phyloP scores from a whole-genome alignment of 2,888 invertebrate species.

The Sinopyrophorus schimmeli region DNA sequence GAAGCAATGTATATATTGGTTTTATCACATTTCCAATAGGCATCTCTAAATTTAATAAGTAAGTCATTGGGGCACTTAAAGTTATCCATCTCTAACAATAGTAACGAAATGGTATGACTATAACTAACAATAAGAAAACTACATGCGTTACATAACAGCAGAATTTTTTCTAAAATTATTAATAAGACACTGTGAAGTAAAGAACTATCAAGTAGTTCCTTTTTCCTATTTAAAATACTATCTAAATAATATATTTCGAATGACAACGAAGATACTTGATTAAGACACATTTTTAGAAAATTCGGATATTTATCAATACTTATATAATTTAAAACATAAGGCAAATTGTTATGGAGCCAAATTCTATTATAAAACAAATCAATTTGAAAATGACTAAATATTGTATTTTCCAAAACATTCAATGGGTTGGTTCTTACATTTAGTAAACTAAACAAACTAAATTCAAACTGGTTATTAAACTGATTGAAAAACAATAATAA shows the following conservation, averaged over 20 bases:
- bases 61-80: neutral
- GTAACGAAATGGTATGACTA: constrained; percentile 12
- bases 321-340: constrained; percentile 33
- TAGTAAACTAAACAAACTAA: constrained; percentile 36
- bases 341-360: constrained; percentile 40
- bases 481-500: constrained; percentile 22
- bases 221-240: constrained; percentile 3
- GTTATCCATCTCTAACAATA: constrained; percentile 6
- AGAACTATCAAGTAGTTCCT: constrained; percentile 4
- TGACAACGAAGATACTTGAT: constrained; percentile 24
- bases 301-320: constrained; percentile 17
- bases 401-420: constrained; percentile 20
- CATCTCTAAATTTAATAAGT: constrained; percentile 3
- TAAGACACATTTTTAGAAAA: constrained; percentile 28
- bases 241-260: constrained; percentile 26
- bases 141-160: constrained; percentile 9
- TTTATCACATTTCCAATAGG: neutral
- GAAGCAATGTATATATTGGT: constrained; percentile 13
- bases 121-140: constrained; percentile 10
- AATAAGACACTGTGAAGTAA: constrained; percentile 2
- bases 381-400: constrained; percentile 10
- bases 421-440: constrained; percentile 32
- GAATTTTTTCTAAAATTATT: constrained; percentile 37
- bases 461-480: constrained; percentile 23
- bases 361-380: constrained; percentile 32